Evolutionary conservation across 2,888 invertebrate genomes (phyloP), one percentile per base, ranked within the genome.

Genomic region (Deroplatys truncata): DNA sequence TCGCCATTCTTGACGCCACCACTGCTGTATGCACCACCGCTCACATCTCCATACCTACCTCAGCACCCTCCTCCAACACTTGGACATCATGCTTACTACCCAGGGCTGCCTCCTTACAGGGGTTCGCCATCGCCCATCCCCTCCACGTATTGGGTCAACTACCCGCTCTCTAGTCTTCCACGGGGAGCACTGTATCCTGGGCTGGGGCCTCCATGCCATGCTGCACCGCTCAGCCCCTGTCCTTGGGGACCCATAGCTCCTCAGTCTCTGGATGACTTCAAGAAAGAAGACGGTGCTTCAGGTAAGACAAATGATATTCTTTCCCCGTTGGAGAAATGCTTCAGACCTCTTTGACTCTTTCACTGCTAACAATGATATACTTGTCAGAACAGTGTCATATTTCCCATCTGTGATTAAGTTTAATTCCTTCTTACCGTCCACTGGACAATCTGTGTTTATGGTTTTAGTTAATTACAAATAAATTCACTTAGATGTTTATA

Each of bases 211-310:
- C 91, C 88, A 29, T 91, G 88, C 89, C 91, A 88, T 89, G 31
- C 90, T 15, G 82, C 91, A 72, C 91, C 86, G 82, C 89, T 91
- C 90, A 90, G 91, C 91, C 90, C 91, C 89, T 90, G 90, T 89
- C 84, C 91, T 89, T 90, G 91, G 92, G 91, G 90, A 86, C 85
- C 90, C 89, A 82, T 91, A 84, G 90, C 91, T 84, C 91, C 90
- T 84, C 92, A 92, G 72, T 89, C 92, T 56, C 88, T 91, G 43
- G 91, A 91, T 85, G 91, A 91, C 89, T 89, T 91, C 35, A 91
- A 91, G 90, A 91, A 90, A 89, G 91, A 91, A 92, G 95, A 95
- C 93, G 94, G 94, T 92, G 94, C 94, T 92, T 94, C 95, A 93
- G 95, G 95, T 95, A 91, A 90, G 43, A 43, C 7, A 43, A 43